Evolutionary conservation across 2,888 invertebrate genomes (phyloP), one percentile per base, ranked within the genome.

Genomic region (Tetranychus truncatus): DNA sequence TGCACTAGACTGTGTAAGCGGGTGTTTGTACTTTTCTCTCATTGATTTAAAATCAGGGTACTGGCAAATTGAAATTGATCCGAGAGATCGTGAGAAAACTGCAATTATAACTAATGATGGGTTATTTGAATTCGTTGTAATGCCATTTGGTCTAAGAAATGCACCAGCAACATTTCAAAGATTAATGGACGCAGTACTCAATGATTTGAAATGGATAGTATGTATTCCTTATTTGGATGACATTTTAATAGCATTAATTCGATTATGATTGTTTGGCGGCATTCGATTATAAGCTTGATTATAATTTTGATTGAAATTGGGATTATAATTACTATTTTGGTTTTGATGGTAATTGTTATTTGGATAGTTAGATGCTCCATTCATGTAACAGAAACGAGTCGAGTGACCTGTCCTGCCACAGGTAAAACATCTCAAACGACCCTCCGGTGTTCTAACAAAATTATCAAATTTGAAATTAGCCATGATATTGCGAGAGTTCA

Each of bases 111-210:
- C 78, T 4, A 71, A 55, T 21, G 45, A 75, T 8, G 79, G 79
- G 1, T 73, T 79, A 11, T 80, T 67, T 72, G 74, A 78, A n/a
- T 80, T 76, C 18, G 67, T 74, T 1, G 76, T 77, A 2, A 74
- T 80, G 76, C 77, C 79, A 8, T 80, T 79, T 24, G 78, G 80
- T 0, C 76, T 80, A 6, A 76, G 72, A 8, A 79, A 79, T 74
- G 76, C 79, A 0, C 79, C 78, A 1, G 75, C 78, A 7, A 78
- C 79, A 11, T 80, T 80, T 75, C 76, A 79, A 71, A 73, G 79
- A 21, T 71, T 78, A 21, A 76, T 80, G 77, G 76, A 78, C 45
- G 45, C 69, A n/a, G 78, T 79, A 5, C 66, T 79, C 4, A 34
- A 74, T 18, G 78, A 77, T 21, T 55, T 79, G 1, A 74, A 77